phyloP scores from a whole-genome alignment of 2,888 invertebrate genomes.

The Mesochorus sp. region DNA sequence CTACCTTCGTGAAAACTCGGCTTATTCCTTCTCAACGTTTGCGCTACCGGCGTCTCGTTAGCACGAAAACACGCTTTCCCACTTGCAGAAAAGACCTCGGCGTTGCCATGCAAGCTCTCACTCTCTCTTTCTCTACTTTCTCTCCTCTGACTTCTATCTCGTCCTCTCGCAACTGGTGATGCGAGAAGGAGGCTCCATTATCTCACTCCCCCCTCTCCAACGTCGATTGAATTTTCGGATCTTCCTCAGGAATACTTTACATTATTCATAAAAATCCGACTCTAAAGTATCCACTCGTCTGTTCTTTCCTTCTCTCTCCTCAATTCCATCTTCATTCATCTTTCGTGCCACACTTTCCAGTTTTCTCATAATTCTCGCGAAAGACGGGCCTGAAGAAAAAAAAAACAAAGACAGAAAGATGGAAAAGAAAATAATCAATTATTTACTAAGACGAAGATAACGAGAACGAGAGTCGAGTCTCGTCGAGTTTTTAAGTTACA shows the following conservation, averaged over 20 bases:
- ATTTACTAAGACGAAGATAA: conserved; percentile 46
- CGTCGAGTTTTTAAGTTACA: conserved; percentile 7
- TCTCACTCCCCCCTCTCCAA: conserved; percentile 60
- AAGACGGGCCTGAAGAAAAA: not conserved
- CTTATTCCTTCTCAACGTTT: conserved; percentile 51
- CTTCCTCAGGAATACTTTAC: conserved; percentile 58
- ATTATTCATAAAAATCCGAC: conserved; percentile 65
- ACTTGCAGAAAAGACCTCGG: conserved; percentile 65
- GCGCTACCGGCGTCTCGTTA: conserved; percentile 60
- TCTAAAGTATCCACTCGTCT: conserved; percentile 56
- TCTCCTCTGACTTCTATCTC: conserved; percentile 35
- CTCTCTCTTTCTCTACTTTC: conserved; percentile 41
- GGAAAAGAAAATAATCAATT: conserved; percentile 48
- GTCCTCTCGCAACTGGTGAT: conserved; percentile 28
- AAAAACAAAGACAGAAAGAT: not conserved
- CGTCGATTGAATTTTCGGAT: conserved; percentile 66
- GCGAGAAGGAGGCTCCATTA: conserved; percentile 58
- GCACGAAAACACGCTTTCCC: conserved; percentile 69
- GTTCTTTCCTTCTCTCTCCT: conserved; percentile 43
- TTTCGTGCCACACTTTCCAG: conserved; percentile 40
- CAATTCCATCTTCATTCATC: conserved; percentile 29
- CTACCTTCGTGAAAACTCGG: conserved; percentile 48
- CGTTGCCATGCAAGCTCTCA: conserved; percentile 59
- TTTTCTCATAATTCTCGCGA: conserved; percentile 25
- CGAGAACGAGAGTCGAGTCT: conserved; percentile 25